Evolutionary conservation across 2,888 invertebrate species (phyloP).

Genomic region (Ophion ventricosus): DNA sequence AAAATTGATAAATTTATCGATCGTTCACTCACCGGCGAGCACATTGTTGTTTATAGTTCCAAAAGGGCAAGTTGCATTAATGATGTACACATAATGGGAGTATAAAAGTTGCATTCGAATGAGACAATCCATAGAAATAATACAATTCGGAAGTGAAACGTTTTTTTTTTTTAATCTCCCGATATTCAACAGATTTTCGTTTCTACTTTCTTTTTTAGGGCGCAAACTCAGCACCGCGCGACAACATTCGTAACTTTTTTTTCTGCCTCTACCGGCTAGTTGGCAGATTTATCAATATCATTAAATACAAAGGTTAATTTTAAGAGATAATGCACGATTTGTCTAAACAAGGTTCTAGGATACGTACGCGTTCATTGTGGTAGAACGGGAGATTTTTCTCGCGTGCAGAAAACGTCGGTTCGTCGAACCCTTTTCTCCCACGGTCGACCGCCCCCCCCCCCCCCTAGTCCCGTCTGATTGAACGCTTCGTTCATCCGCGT

Average conservation of each 20-base stretch:
- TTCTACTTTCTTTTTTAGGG: not conserved
- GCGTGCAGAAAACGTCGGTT: constrained; percentile 15
- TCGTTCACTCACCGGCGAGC: not conserved
- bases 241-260: constrained; percentile 50
- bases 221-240: constrained; percentile 44
- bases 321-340: constrained; percentile 50
- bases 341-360: constrained; percentile 58
- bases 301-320: constrained; percentile 45
- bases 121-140: not conserved
- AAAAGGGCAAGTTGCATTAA: not conserved
- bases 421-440: constrained; percentile 21
- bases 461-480: constrained; percentile 22
- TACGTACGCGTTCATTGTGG: constrained; percentile 41
- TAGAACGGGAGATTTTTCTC: constrained; percentile 24
- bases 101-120: no score
- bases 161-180: not conserved
- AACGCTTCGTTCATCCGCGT: constrained; percentile 50
- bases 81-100: not conserved
- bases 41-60: not conserved
- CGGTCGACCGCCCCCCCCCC: not conserved
- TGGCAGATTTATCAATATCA: constrained; percentile 69
- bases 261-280: constrained; percentile 65
- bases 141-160: not conserved
- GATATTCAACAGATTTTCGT: not conserved
- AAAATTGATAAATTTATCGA: not conserved